Conservation (phyloP, 1,140 invertebrate genomes). For the Mercenaria mercenaria region DNA sequence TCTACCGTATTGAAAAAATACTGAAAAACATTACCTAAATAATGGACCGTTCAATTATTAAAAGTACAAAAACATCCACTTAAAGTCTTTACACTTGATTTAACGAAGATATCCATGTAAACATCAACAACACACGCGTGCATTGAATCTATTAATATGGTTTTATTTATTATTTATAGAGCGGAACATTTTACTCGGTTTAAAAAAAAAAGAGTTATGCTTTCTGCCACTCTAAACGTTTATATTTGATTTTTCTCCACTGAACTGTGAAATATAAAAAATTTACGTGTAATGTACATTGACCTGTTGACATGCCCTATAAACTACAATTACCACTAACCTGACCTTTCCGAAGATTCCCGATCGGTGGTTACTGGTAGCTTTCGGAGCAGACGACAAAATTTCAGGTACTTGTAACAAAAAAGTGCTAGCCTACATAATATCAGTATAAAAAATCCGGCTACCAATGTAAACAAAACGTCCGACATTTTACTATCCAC, state of each 20-base stretch:
- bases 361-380: background rate
- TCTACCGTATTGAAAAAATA: too few species aligned
- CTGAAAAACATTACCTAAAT: too few species aligned
- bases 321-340: background rate
- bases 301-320: background rate
- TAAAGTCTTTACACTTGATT: too few species aligned
- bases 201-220: background rate
- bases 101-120: too few species aligned
- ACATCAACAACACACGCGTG: too few species aligned
- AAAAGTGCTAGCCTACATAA: background rate
- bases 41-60: too few species aligned
- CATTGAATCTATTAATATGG: too few species aligned
- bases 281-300: background rate
- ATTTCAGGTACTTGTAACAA: background rate
- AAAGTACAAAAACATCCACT: too few species aligned
- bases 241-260: background rate
- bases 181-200: too few species aligned
- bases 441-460: background rate
- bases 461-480: background rate
- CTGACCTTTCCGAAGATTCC: background rate
- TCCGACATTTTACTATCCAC: too few species aligned
- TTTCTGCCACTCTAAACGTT: background rate
- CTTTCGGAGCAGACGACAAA: background rate
- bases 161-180: too few species aligned
- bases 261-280: background rate